Evolutionary conservation across 1,140 invertebrate species (phyloP), one percentile per base, ranked within the genome.

Genomic region (Sinonovacula constricta): DNA sequence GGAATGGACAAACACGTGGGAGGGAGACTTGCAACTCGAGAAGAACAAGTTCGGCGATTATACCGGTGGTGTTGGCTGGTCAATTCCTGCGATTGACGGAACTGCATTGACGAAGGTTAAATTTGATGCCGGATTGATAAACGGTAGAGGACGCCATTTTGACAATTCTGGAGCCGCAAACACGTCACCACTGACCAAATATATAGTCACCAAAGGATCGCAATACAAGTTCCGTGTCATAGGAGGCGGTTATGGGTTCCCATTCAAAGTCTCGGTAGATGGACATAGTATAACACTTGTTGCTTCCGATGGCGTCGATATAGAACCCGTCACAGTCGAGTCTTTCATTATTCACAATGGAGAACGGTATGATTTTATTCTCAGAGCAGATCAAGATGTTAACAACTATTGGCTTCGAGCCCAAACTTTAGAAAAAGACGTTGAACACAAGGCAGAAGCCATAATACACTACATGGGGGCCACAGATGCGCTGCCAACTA

Each of bases 391-490:
- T 85, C 93, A 94, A 81, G 87, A 93, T 1, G 92, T 95, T 1
- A 93, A 92, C 39, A 95, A 83, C 39, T 98, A 97, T 88, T 97
- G 96, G 96, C 95, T 97, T 45, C 92, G 95, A 30, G 95, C 96
- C 10, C 72, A 69, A 60, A 81, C 77, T 10, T 22, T 82, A 26
- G 65, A 97, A 94, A 95, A 96, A 86, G 97, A 95, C 84, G 93
- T 95, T 86, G 90, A 94, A 71, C 62, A 76, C 18, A 71, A 36
- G 5, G 94, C 93, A 69, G 95, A 59, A 12, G 96, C 94, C 3
- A 94, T 97, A 60, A 87, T 97, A 5, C 94, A 94, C 65, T 98
- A 97, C 86, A 93, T 94, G 67, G 94, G 94, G 12, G 74, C 69
- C 4, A 14, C 18, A 26, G 57, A 53, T 54, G 22, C 15, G 18